phyloP scores from a whole-genome alignment of 2,113 vertebrate genomes.

The Gymnorhina tibicen region DNA sequence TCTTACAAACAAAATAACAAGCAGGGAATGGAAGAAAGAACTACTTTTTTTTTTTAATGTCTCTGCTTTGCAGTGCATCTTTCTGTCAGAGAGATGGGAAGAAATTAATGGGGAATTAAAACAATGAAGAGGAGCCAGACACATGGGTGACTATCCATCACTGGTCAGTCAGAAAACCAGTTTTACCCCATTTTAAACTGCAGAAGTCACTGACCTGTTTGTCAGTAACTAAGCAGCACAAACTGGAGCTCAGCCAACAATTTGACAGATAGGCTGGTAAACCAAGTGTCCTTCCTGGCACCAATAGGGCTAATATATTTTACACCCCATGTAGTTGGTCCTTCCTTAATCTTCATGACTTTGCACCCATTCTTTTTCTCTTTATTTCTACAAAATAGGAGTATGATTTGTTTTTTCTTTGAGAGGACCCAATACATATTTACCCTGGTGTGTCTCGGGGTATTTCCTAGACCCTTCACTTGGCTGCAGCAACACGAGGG shows the following conservation, averaged over 20 bases:
- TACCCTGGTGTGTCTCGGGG: background rate
- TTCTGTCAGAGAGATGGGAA: background rate
- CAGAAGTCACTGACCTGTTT: slow-evolving; percentile 2
- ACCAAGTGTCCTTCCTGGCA: background rate
- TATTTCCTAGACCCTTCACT: background rate
- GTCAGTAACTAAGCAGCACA: background rate
- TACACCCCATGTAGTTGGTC: background rate
- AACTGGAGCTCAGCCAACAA: background rate
- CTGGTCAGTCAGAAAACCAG: background rate
- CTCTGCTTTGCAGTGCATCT: background rate
- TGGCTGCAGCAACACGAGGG: background rate
- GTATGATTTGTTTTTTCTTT: background rate
- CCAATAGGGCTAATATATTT: background rate
- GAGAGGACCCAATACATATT: background rate
- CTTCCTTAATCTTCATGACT: background rate
- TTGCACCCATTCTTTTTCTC: background rate
- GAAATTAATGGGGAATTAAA: background rate
- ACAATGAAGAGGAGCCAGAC: background rate
- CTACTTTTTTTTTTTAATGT: background rate
- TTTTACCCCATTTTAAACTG: background rate
- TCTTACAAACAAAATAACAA: background rate
- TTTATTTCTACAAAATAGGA: background rate
- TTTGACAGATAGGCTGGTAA: background rate
- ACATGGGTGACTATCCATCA: background rate
- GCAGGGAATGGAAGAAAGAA: background rate